Conservation (phyloP, 1,140 invertebrate genomes). For the Parapsyche elsis region DNA sequence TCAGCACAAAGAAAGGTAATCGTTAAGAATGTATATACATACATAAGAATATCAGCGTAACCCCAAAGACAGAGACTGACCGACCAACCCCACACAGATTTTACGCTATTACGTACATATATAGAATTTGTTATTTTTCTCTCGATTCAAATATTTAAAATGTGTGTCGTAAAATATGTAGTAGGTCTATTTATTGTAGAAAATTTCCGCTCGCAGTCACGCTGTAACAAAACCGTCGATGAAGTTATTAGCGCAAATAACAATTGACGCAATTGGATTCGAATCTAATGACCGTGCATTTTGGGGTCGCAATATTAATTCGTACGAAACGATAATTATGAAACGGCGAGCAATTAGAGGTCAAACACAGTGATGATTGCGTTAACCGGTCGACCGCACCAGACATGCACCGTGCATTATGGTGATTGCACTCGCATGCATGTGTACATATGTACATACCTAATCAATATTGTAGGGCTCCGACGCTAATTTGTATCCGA, state of each 20-base stretch:
- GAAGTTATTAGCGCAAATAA: slow-evolving; percentile 47
- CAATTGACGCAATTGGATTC: slow-evolving; percentile 40
- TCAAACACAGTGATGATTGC: slow-evolving; percentile 55
- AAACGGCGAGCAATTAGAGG: slow-evolving; percentile 51
- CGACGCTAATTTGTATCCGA: background rate
- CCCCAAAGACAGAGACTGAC: too few species aligned
- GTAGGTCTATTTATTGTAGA: too few species aligned
- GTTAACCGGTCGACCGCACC: slow-evolving; percentile 47
- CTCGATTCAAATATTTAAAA: too few species aligned
- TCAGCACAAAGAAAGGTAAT: too few species aligned
- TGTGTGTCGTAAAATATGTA: too few species aligned
- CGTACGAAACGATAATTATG: slow-evolving; percentile 54
- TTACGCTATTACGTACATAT: too few species aligned
- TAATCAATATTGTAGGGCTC: background rate
- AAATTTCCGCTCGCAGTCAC: background rate
- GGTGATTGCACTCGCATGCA: slow-evolving; percentile 29
- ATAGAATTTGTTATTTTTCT: too few species aligned
- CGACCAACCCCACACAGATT: too few species aligned
- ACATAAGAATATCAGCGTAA: too few species aligned
- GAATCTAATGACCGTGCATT: slow-evolving; percentile 40
- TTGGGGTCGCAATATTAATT: slow-evolving; percentile 51
- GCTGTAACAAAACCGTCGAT: background rate
- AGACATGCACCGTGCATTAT: slow-evolving; percentile 38
- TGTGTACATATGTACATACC: background rate
- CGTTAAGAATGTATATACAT: too few species aligned